phyloP scores from a whole-genome alignment of 2,113 vertebrate species.

The Agapornis roseicollis region DNA sequence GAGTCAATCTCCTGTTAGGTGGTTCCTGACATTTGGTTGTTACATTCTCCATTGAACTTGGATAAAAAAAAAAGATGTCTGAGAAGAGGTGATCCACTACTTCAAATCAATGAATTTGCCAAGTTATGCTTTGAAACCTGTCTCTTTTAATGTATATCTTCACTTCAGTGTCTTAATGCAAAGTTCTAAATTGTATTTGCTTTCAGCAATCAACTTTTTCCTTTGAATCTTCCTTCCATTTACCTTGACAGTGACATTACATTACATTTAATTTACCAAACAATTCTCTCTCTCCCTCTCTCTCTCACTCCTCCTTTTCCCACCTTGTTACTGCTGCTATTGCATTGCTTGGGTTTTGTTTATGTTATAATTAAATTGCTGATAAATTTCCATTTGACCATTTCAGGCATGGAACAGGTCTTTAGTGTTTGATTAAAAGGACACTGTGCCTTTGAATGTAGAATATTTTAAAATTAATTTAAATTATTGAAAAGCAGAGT shows the following conservation, averaged over 20 bases:
- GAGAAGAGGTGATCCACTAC: background rate
- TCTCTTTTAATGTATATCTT: background rate
- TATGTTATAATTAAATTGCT: background rate
- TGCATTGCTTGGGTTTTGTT: background rate
- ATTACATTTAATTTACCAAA: background rate
- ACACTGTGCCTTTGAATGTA: background rate
- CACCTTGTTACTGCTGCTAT: background rate
- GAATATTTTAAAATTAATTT: background rate
- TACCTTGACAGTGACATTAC: background rate
- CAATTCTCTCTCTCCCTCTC: background rate
- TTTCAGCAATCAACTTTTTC: background rate
- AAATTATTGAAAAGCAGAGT: background rate
- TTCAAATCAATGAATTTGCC: background rate
- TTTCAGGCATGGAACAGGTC: background rate
- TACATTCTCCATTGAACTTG: background rate
- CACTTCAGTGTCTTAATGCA: background rate
- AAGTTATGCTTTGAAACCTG: background rate
- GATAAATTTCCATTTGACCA: background rate
- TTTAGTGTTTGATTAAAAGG: background rate
- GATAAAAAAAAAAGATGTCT: background rate
- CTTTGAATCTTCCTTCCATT: background rate
- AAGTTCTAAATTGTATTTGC: background rate
- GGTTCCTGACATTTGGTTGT: background rate
- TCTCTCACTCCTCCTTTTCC: background rate
- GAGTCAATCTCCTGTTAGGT: background rate